Percentiles rank a stretch among this genome's conserved stretches.
Conservation (phyloP, 2,888 invertebrate genomes). For the Falcaria lacertinaria region DNA sequence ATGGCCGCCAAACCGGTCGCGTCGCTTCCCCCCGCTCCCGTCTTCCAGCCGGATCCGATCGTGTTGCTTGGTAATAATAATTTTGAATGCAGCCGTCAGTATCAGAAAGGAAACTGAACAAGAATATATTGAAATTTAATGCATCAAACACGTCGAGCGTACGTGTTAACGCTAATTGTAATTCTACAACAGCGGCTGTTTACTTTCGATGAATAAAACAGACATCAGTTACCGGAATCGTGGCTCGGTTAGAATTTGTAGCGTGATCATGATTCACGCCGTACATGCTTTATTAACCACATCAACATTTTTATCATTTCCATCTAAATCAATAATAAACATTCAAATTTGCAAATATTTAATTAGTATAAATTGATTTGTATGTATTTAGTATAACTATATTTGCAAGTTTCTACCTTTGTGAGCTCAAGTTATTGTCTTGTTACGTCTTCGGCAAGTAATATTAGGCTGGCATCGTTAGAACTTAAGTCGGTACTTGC, state of each 20-base stretch:
- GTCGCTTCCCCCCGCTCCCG: constrained; percentile 57
- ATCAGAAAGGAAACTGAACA: constrained; percentile 72
- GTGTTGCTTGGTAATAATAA: constrained; percentile 68
- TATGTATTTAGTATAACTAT: too few relatives aligned
- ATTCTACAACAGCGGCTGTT: constrained; percentile 71
- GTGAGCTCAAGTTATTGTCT: too few relatives aligned
- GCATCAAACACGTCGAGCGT: constrained; percentile 58
- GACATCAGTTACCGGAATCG: constrained; percentile 54
- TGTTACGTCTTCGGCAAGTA: too few relatives aligned
- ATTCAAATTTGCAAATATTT: background rate
- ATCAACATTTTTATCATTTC: constrained; percentile 7
- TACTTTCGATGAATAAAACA: constrained; percentile 73
- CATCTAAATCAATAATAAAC: too few relatives aligned
- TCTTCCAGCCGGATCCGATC: constrained; percentile 70
- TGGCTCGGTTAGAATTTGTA: constrained; percentile 41
- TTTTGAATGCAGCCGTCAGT: constrained; percentile 70
- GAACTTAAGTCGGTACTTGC: too few relatives aligned
- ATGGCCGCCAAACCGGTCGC: constrained; percentile 75
- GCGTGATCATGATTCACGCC: constrained; percentile 48
- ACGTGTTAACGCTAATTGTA: constrained; percentile 65
- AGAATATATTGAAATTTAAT: constrained; percentile 76
- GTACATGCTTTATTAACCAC: constrained; percentile 29
- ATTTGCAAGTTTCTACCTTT: too few relatives aligned
- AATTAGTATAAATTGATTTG: too few relatives aligned
- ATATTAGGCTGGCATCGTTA: too few relatives aligned